phyloP scores from a whole-genome alignment of 2,797 vertebrate genomes.

The Lateolabrax maculatus region DNA sequence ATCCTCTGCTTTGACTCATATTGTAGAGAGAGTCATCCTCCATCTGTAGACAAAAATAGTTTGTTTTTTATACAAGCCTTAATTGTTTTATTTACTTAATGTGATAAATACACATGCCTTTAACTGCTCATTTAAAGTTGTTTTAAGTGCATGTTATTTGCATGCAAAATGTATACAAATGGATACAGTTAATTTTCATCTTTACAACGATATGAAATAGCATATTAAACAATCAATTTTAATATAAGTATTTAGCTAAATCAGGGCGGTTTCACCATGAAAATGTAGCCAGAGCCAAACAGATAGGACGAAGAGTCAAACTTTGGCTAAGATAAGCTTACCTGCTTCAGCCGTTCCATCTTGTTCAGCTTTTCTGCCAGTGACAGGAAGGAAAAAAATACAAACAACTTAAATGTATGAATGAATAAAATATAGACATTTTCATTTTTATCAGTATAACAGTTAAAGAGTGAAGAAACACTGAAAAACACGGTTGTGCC shows the following conservation, averaged over 20 bases:
- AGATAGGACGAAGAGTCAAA: background rate
- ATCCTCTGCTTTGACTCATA: slow-evolving; percentile 76
- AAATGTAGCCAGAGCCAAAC: background rate
- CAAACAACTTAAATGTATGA: background rate
- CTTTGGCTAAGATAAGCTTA: background rate
- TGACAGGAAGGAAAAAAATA: background rate
- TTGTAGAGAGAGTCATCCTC: slow-evolving; percentile 78
- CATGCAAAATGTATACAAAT: background rate
- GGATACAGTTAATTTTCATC: background rate
- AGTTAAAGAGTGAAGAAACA: background rate
- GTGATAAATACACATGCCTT: background rate
- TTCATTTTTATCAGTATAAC: background rate
- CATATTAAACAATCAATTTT: background rate
- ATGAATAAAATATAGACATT: background rate
- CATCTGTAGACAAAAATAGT: slow-evolving; percentile 58
- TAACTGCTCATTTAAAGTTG: background rate
- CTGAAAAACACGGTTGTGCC: background rate
- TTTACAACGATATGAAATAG: background rate
- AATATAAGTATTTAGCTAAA: background rate
- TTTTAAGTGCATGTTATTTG: background rate
- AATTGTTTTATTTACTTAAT: background rate
- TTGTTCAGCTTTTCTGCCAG: slow-evolving; percentile 9
- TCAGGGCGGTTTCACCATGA: background rate
- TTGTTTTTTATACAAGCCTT: background rate
- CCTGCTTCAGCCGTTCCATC: slow-evolving; percentile 57